Percentiles rank a stretch among this genome's conserved stretches.
These are phyloP conservation scores for Thamnophis sirtalis DNA, from an alignment of 2,113 vertebrate genomes.

Conservation along the genomic window DNA sequence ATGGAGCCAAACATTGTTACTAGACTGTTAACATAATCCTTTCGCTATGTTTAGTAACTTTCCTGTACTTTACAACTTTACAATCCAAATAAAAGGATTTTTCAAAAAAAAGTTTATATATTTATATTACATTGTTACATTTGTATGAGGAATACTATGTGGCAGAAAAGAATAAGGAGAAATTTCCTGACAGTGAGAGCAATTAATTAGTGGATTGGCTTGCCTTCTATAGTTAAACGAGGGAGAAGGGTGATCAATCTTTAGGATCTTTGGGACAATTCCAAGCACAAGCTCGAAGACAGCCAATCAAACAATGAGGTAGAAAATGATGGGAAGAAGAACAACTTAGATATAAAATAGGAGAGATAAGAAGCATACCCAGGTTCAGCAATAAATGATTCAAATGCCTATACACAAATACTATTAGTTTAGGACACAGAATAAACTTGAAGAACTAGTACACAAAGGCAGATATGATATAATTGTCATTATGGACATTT, in stretches of 20 bases:
- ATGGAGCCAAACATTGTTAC: constrained; percentile 44
- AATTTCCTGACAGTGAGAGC: not conserved
- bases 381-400: not conserved
- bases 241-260: not conserved
- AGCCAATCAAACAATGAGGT: not conserved
- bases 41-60: not conserved
- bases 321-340: not conserved
- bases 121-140: constrained; percentile 8
- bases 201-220: not conserved
- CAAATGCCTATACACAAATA: not conserved
- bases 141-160: constrained; percentile 32
- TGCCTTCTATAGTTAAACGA: not conserved
- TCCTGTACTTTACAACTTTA: not conserved
- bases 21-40: not conserved
- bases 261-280: too few species aligned
- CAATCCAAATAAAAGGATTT: constrained; percentile 40
- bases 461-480: not conserved
- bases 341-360: not conserved
- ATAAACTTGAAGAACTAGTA: not conserved
- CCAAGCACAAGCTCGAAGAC: not conserved
- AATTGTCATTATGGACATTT: not conserved
- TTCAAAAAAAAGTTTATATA: constrained; percentile 32
- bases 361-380: not conserved
- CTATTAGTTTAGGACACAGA: not conserved
- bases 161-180: constrained; percentile 16